phyloP scores from a whole-genome alignment of 2,797 vertebrate genomes.

The Masticophis lateralis region DNA sequence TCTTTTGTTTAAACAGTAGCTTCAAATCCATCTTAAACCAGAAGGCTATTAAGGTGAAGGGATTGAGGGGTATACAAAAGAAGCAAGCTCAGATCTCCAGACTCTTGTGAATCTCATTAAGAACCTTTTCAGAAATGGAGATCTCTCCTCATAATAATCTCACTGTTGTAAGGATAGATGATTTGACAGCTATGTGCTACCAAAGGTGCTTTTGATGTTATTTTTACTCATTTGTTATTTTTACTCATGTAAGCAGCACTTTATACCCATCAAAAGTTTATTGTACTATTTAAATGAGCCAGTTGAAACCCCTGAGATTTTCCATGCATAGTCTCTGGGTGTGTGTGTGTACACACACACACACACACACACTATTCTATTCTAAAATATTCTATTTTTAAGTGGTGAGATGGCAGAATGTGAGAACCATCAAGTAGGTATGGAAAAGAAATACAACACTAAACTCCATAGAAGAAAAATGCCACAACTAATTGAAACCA shows the following conservation, averaged over 20 bases:
- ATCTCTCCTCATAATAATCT: neutral
- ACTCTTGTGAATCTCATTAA: neutral
- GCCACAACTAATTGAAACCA: neutral
- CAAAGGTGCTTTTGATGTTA: neutral
- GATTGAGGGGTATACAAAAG: neutral
- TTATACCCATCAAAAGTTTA: neutral
- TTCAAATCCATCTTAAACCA: neutral
- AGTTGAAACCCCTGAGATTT: neutral
- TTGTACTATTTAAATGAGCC: neutral
- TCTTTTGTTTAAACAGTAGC: neutral
- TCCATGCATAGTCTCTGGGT: neutral
- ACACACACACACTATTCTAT: neutral
- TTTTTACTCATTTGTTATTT: neutral
- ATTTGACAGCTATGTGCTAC: neutral
- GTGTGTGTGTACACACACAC: too few relatives aligned
- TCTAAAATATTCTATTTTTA: neutral
- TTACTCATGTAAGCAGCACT: neutral
- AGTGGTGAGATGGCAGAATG: neutral
- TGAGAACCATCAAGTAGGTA: neutral
- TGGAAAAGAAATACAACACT: neutral
- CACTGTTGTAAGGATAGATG: neutral
- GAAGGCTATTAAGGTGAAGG: neutral
- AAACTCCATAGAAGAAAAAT: neutral
- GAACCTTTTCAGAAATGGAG: neutral
- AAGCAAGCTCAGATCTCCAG: neutral